phyloP scores from a whole-genome alignment of 2,888 invertebrate species.

The Balanococcus diminutus region DNA sequence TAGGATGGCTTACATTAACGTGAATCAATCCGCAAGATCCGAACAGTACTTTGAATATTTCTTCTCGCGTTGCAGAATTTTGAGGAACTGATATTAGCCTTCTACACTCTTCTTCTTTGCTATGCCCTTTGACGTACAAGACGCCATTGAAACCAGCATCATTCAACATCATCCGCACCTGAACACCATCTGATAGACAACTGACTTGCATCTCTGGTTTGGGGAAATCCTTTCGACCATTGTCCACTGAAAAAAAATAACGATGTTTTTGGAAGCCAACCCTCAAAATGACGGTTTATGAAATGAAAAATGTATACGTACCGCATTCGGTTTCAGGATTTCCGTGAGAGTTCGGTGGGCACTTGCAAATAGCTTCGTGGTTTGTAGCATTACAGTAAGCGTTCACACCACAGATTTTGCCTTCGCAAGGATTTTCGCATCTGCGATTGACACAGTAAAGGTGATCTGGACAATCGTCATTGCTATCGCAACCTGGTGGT shows the following conservation, averaged over 20 bases:
- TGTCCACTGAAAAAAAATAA: slow-evolving; percentile 60
- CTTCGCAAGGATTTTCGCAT: slow-evolving; percentile 80
- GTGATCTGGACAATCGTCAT: slow-evolving; percentile 78
- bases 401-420: slow-evolving; percentile 75
- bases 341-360: slow-evolving; percentile 77
- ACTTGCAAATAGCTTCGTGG: slow-evolving; percentile 78
- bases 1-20: slow-evolving; percentile 72
- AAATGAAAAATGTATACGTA: background rate
- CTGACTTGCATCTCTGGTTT: slow-evolving; percentile 84
- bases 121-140: slow-evolving; percentile 91
- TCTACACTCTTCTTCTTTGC: slow-evolving; percentile 89
- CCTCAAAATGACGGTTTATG: too few relatives aligned
- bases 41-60: slow-evolving; percentile 86
- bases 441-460: slow-evolving; percentile 77
- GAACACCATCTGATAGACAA: slow-evolving; percentile 89
- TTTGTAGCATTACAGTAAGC: slow-evolving; percentile 79
- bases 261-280: slow-evolving; percentile 55
- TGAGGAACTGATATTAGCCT: slow-evolving; percentile 78
- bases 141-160: slow-evolving; percentile 86
- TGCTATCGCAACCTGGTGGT: slow-evolving; percentile 70
- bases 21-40: slow-evolving; percentile 91
- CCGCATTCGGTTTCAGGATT: slow-evolving; percentile 67
- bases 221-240: slow-evolving; percentile 75
- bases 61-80: slow-evolving; percentile 70
- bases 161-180: slow-evolving; percentile 78